These are phyloP conservation scores for Eupsittula cactorum DNA, from an alignment of 2,113 vertebrate genomes.

Conservation along the genomic window DNA sequence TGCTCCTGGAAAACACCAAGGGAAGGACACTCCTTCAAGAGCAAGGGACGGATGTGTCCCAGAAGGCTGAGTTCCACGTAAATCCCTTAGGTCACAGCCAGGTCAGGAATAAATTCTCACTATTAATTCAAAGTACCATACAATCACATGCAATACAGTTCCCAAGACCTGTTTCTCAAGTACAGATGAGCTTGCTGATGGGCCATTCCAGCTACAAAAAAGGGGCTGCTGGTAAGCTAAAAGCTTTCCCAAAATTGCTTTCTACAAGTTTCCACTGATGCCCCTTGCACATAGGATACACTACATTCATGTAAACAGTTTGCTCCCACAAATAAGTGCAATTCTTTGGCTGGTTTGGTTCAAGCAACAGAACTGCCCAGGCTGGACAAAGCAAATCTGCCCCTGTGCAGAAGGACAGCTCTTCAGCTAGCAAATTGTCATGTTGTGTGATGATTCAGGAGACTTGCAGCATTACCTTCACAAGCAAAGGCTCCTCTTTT, in stretches of 20 bases:
- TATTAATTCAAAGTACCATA: too few relatives aligned
- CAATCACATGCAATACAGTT: accelerated
- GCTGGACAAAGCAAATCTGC: neutral
- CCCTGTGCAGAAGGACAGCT: neutral
- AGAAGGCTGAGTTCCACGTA: neutral
- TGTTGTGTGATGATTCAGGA: too few relatives aligned
- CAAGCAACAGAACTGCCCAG: neutral
- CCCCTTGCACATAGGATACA: accelerated
- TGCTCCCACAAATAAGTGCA: neutral
- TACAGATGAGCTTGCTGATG: neutral
- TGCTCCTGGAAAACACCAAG: neutral
- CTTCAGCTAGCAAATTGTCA: neutral
- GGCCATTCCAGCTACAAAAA: neutral
- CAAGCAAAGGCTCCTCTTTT: neutral
- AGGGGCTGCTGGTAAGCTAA: neutral
- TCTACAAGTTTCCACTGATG: neutral
- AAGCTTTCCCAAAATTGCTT: neutral
- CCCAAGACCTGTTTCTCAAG: neutral
- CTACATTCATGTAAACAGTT: too few relatives aligned
- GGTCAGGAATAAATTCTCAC: neutral
- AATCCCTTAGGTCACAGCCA: neutral
- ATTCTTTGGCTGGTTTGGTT: neutral
- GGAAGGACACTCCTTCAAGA: neutral
- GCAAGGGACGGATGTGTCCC: too few relatives aligned
- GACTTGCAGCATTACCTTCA: neutral